A percentile compares a stretch with the other conserved stretches of the same genome.
Evolutionary conservation across 1,140 invertebrate species (phyloP).

Genomic region (Panulirus ornatus): DNA sequence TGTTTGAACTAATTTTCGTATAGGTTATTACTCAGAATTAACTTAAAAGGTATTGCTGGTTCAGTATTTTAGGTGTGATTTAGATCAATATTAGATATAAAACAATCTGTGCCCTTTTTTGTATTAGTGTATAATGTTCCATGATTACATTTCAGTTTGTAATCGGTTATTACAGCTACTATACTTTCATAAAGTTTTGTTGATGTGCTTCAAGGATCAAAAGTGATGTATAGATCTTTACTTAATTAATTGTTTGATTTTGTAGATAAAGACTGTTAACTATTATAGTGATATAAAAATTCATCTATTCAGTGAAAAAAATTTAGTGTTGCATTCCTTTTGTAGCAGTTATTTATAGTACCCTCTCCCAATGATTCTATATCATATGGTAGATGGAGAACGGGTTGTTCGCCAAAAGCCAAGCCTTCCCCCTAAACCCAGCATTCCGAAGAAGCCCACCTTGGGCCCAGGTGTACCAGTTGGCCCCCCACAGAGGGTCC

Average conservation of each 20-base stretch:
- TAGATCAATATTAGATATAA: neutral
- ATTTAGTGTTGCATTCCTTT: neutral
- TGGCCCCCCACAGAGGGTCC: conserved; percentile 70
- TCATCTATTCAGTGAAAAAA: neutral
- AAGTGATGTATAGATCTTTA: neutral
- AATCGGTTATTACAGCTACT: neutral
- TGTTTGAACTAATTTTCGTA: neutral
- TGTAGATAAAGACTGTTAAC: neutral
- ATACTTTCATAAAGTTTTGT: neutral
- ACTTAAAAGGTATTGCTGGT: neutral
- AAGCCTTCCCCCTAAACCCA: conserved; percentile 70
- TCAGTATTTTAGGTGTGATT: neutral
- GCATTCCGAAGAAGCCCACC: conserved; percentile 67
- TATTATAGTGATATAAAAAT: neutral
- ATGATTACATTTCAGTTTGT: neutral
- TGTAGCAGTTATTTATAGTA: neutral
- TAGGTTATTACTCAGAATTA: neutral
- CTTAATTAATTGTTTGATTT: conserved; percentile 1
- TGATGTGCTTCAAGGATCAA: neutral
- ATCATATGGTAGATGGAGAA: conserved; percentile 67
- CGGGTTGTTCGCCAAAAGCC: conserved; percentile 70
- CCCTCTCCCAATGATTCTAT: conserved; percentile 43
- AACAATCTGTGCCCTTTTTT: conserved; percentile 9
- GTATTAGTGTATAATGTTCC: neutral
- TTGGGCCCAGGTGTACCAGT: conserved; percentile 64